phyloP scores from a whole-genome alignment of 2,888 invertebrate species.

The Operophtera brumata region DNA sequence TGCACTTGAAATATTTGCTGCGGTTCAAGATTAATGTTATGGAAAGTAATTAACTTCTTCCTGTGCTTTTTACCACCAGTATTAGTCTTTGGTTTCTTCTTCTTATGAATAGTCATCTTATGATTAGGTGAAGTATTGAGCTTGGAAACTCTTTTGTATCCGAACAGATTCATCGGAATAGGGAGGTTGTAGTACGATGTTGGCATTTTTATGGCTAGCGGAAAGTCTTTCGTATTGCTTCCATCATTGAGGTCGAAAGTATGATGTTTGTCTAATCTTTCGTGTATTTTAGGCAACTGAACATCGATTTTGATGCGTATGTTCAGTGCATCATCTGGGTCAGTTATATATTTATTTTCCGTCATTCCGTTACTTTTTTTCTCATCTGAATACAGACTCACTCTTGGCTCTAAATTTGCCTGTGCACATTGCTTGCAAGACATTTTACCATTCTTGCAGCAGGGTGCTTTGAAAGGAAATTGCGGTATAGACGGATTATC shows the following conservation, averaged over 20 bases:
- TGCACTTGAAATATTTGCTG: slow-evolving; percentile 40
- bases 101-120: slow-evolving; percentile 66
- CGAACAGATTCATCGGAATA: slow-evolving; percentile 54
- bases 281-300: slow-evolving; percentile 57
- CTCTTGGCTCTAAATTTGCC: slow-evolving; percentile 29
- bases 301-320: slow-evolving; percentile 67
- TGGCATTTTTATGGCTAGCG: slow-evolving; percentile 51
- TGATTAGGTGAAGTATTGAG: slow-evolving; percentile 49
- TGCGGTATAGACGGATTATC: slow-evolving; percentile 38
- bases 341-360: slow-evolving; percentile 25
- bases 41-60: slow-evolving; percentile 60
- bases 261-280: slow-evolving; percentile 31
- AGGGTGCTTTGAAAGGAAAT: slow-evolving; percentile 42
- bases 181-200: slow-evolving; percentile 59
- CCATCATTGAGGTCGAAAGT: slow-evolving; percentile 37
- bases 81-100: slow-evolving; percentile 57
- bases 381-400: slow-evolving; percentile 29
- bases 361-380: slow-evolving; percentile 19
- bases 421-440: slow-evolving; percentile 60
- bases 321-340: slow-evolving; percentile 49
- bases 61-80: slow-evolving; percentile 61
- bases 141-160: slow-evolving; percentile 47
- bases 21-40: slow-evolving; percentile 55
- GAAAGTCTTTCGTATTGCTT: slow-evolving; percentile 46
- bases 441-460: slow-evolving; percentile 53